Conservation (phyloP, 1,140 invertebrate species). For the Spodoptera frugiperda region DNA sequence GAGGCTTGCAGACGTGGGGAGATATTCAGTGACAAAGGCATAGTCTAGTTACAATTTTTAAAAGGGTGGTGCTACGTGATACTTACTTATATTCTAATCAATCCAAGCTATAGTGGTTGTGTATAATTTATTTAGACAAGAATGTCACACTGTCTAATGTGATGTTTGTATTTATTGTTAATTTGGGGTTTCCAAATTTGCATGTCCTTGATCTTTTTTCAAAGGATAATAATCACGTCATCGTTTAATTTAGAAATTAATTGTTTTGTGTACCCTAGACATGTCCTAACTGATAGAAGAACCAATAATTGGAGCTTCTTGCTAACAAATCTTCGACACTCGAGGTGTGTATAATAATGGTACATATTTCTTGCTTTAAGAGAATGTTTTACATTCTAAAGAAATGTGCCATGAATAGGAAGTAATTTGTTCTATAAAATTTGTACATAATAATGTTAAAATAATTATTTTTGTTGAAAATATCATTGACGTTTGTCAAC, state of each 20-base stretch:
- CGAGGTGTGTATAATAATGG: conserved; percentile 55
- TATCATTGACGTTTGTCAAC: conserved; percentile 69
- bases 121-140: conserved; percentile 1
- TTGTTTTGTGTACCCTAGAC: neutral
- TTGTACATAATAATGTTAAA: conserved; percentile 75
- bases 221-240: too few species aligned
- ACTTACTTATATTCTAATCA: conserved; percentile 25
- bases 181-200: neutral
- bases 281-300: conserved; percentile 12
- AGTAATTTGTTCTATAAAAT: conserved; percentile 69
- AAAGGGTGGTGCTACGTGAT: conserved; percentile 38
- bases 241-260: neutral
- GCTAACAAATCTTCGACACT: neutral
- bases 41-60: conserved; percentile 13
- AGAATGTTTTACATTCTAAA: conserved; percentile 71
- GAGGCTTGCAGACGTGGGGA: neutral
- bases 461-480: conserved; percentile 72
- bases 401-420: conserved; percentile 79
- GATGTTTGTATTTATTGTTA: neutral
- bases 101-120: conserved; percentile 11
- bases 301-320: conserved; percentile 6
- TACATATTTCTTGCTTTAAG: conserved; percentile 73
- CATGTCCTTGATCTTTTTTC: neutral
- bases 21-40: neutral
- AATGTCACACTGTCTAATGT: neutral